These are phyloP conservation scores for Drosophila neonasuta DNA, from an alignment of 2,888 invertebrate genomes.

Conservation along the genomic window DNA sequence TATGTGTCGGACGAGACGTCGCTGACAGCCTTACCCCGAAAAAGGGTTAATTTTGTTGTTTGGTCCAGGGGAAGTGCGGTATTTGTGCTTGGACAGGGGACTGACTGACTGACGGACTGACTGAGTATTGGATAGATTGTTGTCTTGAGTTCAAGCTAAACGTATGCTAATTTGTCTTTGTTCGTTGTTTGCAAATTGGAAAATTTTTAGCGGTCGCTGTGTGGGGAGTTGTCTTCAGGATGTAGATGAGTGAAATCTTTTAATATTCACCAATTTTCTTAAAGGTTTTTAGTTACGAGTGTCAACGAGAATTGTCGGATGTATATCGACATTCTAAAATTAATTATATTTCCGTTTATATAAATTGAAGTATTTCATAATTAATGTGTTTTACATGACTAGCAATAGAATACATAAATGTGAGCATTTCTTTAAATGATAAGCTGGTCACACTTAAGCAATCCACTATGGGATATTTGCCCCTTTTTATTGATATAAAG, in stretches of 20 bases:
- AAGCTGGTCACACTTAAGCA: too few species aligned
- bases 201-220: conserved; percentile 20
- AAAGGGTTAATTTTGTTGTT: conserved; percentile 70
- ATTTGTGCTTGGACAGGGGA: not conserved
- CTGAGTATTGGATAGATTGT: conserved; percentile 46
- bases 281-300: conserved; percentile 1
- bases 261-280: conserved; percentile 21
- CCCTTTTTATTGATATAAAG: too few species aligned
- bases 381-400: too few species aligned
- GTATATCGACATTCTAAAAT: not conserved
- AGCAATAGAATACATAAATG: too few species aligned
- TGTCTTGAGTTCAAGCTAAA: conserved; percentile 59
- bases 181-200: conserved; percentile 55
- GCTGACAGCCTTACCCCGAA: conserved; percentile 18
- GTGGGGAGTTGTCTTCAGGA: conserved; percentile 11
- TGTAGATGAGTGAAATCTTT: conserved; percentile 24
- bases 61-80: conserved; percentile 12
- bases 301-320: too few species aligned
- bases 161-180: conserved; percentile 78
- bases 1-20: conserved; percentile 59
- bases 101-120: not conserved
- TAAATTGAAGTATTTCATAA: not conserved
- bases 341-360: not conserved
- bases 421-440: too few species aligned
- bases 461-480: too few species aligned